Base-by-base conservation (phyloP, 2,113 vertebrate species). In the Oryzias curvinotus region DNA sequence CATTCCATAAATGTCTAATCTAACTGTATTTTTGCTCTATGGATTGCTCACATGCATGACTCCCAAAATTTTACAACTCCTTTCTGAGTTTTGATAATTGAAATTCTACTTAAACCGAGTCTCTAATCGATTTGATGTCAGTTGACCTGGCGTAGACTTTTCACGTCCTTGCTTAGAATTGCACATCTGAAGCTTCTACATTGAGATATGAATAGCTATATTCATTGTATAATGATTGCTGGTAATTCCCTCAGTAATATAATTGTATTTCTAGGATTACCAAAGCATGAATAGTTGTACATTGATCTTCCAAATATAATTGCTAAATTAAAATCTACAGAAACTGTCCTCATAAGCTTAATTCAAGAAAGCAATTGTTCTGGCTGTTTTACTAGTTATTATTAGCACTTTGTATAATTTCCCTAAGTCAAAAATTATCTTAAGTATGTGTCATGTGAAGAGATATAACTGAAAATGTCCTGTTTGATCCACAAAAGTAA, bases 1-100 rank as follows among this genome's bases (percentile, higher is more conserved):
- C 74, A 81, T 87, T 89, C 78, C 83, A 79, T 68, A 46, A 49
- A 23, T 57, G 8, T 41, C n/a, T 18, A 23, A 15, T 53, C 15
- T 46, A 52, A 13, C n/a, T 19, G 62, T n/a, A 25, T 62, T 77
- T 36, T 68, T 36, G 8, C 3, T 61, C 13, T 4, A 2, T 65
- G 49, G 60, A 14, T 46, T 10, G 23, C 18, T 71, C 46, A 45
- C 51, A 4, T 73, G 58, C 50, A 57, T 62, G 60, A 48, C 17
- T 55, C 51, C 60, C n/a, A 26, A 48, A 45, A 44, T 49, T 47
- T 46, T 15, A 19, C 21, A 49, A 71, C 46, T 12, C 17, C 15
- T 52, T 71, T 46, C 60, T 42, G 50, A 66, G 28, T 52, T 61
- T 8, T 57, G n/a, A n/a, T n/a, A n/a, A 5, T 58, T 48, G 15